A percentile compares a stretch with the other conserved stretches of the same genome.
Evolutionary conservation across 2,888 invertebrate genomes (phyloP).

Genomic region (Mimachlamys varia): DNA sequence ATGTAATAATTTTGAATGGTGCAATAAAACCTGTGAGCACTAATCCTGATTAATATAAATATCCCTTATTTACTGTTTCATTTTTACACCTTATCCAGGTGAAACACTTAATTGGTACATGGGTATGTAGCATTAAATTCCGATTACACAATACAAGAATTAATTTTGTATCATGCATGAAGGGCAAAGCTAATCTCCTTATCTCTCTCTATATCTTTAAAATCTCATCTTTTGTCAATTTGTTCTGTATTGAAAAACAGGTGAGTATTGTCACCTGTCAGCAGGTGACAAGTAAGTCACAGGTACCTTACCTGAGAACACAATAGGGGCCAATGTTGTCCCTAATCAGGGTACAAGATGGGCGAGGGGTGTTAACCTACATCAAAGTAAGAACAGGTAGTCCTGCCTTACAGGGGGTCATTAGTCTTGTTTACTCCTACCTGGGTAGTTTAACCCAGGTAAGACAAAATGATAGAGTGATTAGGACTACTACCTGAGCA

Average conservation of each 20-base stretch:
- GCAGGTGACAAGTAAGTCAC: slow-evolving; percentile 23
- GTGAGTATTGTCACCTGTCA: slow-evolving; percentile 29
- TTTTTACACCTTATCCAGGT: not conserved
- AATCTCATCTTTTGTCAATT: slow-evolving; percentile 29
- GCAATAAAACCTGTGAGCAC: not conserved
- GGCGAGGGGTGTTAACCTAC: not conserved
- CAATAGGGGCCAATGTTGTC: not conserved
- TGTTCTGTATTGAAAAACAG: slow-evolving; percentile 22
- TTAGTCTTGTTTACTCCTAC: not conserved
- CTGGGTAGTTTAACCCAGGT: slow-evolving; percentile 26
- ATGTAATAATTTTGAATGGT: not conserved
- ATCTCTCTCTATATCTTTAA: not conserved
- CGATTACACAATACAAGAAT: slow-evolving; percentile 10
- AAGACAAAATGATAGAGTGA: slow-evolving; percentile 31
- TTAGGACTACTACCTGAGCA: slow-evolving; percentile 7
- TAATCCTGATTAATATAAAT: not conserved
- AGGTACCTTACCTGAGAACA: not conserved
- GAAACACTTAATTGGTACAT: not conserved
- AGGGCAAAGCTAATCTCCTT: slow-evolving; percentile 8
- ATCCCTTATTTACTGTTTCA: not conserved
- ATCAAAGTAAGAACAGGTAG: not conserved
- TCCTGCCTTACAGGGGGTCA: not conserved
- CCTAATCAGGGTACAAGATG: slow-evolving; percentile 36
- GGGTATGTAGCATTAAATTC: not conserved
- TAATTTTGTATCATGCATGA: not conserved